A percentile compares a stretch with the other conserved stretches of the same genome.
Evolutionary conservation across 2,797 vertebrate species (phyloP).

Genomic region (Psittacula echo): DNA sequence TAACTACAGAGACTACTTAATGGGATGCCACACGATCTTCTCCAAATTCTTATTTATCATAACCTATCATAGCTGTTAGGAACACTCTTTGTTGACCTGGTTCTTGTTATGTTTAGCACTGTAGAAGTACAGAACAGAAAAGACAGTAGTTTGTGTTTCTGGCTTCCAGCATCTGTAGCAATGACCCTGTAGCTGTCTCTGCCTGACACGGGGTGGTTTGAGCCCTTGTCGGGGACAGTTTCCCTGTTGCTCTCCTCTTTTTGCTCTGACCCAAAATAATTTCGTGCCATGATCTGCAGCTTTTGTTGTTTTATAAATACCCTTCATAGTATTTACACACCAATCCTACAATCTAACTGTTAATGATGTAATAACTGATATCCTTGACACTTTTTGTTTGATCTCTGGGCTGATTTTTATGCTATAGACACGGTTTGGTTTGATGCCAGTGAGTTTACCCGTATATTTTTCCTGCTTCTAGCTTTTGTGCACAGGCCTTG

Average conservation of each 20-base stretch:
- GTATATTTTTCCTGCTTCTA: background rate
- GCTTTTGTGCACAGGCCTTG: background rate
- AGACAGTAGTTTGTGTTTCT: background rate
- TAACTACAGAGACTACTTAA: background rate
- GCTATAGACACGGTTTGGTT: background rate
- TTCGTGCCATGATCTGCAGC: background rate
- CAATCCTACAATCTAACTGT: background rate
- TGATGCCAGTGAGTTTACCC: background rate
- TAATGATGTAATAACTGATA: background rate
- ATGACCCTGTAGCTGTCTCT: background rate
- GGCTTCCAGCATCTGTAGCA: background rate
- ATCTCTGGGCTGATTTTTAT: background rate
- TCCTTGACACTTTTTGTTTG: background rate
- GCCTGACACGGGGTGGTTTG: background rate
- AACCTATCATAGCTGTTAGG: background rate
- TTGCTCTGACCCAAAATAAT: background rate
- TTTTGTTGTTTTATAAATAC: background rate
- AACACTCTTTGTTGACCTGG: background rate
- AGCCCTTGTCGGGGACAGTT: background rate
- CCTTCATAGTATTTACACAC: background rate
- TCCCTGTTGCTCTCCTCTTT: background rate
- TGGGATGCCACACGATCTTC: background rate
- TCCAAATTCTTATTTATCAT: constrained; percentile 15
- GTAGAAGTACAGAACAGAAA: background rate
- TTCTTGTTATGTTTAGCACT: background rate